Evolutionary conservation across 2,888 invertebrate genomes (phyloP).

Genomic region (Callosobruchus maculatus): DNA sequence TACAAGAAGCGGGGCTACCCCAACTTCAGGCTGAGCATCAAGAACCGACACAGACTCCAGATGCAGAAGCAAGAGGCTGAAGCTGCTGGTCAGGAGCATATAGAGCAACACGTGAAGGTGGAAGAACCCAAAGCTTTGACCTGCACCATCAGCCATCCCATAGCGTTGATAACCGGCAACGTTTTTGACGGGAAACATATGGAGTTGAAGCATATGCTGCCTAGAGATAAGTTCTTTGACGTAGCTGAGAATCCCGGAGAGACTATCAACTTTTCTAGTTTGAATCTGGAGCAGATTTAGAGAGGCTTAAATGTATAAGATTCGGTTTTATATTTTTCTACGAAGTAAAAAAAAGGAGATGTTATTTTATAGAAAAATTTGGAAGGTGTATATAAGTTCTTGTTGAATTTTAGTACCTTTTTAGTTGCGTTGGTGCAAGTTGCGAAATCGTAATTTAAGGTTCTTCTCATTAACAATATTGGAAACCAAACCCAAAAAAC

Average conservation of each 20-base stretch:
- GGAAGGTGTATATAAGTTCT: too few species aligned
- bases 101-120: conserved; percentile 42
- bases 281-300: conserved; percentile 78
- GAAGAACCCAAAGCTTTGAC: conserved; percentile 37
- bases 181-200: conserved; percentile 70
- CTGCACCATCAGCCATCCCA: conserved; percentile 49
- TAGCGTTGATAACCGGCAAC: conserved; percentile 59
- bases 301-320: conserved; percentile 4
- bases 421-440: too few species aligned
- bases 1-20: too few species aligned
- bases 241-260: conserved; percentile 24
- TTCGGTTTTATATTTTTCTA: not conserved
- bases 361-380: not conserved
- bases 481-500: too few species aligned
- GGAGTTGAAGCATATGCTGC: conserved; percentile 66
- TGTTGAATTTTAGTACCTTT: too few species aligned
- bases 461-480: too few species aligned
- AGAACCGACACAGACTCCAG: conserved; percentile 69
- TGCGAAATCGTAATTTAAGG: too few species aligned
- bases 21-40: conserved; percentile 74
- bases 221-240: conserved; percentile 44
- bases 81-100: conserved; percentile 48
- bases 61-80: conserved; percentile 32
- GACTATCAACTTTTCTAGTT: conserved; percentile 65
- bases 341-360: conserved; percentile 6